A percentile compares a stretch with the other conserved stretches of the same genome.
Evolutionary conservation across 37 sponge, comb jelly and placozoan species (phyloP).

Genomic region (Trichoplax adhaerens): DNA sequence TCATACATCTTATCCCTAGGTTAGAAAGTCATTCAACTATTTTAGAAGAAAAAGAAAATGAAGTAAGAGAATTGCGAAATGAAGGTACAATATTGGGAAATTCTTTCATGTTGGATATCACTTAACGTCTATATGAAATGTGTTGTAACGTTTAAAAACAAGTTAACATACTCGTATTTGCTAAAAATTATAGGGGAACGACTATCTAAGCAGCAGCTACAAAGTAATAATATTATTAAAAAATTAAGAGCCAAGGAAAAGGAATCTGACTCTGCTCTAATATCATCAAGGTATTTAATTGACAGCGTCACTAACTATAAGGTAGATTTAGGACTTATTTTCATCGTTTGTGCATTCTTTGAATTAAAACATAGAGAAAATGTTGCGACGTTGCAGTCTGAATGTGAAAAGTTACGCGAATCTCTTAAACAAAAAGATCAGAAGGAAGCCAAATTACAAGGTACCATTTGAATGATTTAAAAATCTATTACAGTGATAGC

Average conservation of each 20-base stretch:
- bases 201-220: slow-evolving; percentile 70
- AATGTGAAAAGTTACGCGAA: slow-evolving; percentile 25
- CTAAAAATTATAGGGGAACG: slow-evolving; percentile 23
- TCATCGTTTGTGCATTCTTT: no score
- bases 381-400: no score
- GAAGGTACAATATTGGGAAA: neutral
- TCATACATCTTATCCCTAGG: no score
- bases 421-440: slow-evolving; percentile 51
- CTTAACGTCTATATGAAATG: neutral
- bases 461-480: neutral
- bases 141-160: neutral
- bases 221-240: slow-evolving; percentile 64
- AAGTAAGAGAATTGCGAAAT: slow-evolving; percentile 37
- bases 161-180: slow-evolving; percentile 6
- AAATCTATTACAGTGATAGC: no score
- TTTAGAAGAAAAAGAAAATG: slow-evolving; percentile 57
- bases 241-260: slow-evolving; percentile 67
- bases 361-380: slow-evolving; percentile 9
- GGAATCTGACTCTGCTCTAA: slow-evolving; percentile 23
- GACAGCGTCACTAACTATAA: neutral
- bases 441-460: slow-evolving; percentile 54
- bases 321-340: no score
- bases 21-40: neutral
- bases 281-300: neutral
- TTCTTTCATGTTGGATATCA: neutral